phyloP scores from a whole-genome alignment of 2,888 invertebrate species.

The Gymnocheta viridis region DNA sequence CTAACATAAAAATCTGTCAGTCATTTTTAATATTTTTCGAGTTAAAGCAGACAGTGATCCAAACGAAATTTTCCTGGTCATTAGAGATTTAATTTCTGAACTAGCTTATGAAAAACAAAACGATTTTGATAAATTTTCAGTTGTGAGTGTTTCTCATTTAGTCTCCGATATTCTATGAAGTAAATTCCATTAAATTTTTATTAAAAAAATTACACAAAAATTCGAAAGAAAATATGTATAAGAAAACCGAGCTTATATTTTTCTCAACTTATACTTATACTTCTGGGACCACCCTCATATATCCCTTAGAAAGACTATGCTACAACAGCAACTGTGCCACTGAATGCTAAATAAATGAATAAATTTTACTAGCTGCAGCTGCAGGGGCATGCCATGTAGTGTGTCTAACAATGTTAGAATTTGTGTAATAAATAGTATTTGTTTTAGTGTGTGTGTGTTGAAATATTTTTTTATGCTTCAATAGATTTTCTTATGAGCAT shows the following conservation, averaged over 20 bases:
- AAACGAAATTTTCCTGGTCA: too few relatives aligned
- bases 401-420: not conserved
- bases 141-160: too few relatives aligned
- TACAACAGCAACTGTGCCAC: not conserved
- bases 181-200: too few relatives aligned
- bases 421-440: not conserved
- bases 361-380: slow-evolving; percentile 15
- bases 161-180: too few relatives aligned
- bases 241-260: not conserved
- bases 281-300: not conserved
- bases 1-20: too few relatives aligned
- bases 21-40: too few relatives aligned
- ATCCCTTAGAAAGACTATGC: not conserved
- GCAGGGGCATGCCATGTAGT: not conserved
- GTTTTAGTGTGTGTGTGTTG: not conserved
- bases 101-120: too few relatives aligned
- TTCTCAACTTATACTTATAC: not conserved
- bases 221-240: not conserved
- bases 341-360: slow-evolving; percentile 15
- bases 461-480: slow-evolving; percentile 27
- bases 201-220: not conserved
- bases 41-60: too few relatives aligned
- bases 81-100: too few relatives aligned
- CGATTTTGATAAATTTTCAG: too few relatives aligned
- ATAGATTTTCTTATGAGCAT: slow-evolving; percentile 12